Conservation (phyloP, 2,113 vertebrate species). For the Myrmecobius fasciatus region DNA sequence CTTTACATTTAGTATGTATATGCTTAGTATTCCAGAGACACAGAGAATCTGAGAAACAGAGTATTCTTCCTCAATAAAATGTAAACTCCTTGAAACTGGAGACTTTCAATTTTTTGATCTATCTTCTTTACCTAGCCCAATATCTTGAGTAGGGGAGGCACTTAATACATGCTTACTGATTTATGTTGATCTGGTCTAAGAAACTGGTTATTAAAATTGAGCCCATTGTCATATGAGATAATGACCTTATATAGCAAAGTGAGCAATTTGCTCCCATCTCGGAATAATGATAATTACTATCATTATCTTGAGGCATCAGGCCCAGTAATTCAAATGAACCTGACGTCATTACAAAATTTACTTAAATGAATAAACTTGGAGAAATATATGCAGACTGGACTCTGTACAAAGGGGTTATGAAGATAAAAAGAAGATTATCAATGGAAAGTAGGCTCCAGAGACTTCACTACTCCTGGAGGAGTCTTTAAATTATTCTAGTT, state of each 20-base stretch:
- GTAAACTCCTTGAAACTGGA: not conserved
- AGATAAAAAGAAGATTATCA: conserved; percentile 7
- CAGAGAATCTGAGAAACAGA: not conserved
- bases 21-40: not conserved
- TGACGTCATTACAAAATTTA: not conserved
- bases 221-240: not conserved
- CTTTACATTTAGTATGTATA: not conserved
- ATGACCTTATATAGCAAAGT: conserved; percentile 8
- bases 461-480: not conserved
- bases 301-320: not conserved
- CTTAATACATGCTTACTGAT: conserved; percentile 4
- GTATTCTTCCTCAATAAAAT: not conserved
- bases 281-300: conserved; percentile 19
- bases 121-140: not conserved
- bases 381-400: not conserved
- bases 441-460: conserved; percentile 9
- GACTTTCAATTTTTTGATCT: not conserved
- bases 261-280: conserved; percentile 9
- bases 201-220: conserved; percentile 28
- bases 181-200: conserved; percentile 6
- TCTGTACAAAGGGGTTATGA: not conserved
- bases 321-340: conserved; percentile 30
- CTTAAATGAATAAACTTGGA: not conserved
- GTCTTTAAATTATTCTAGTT: conserved; percentile 37
- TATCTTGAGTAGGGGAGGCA: not conserved